Evolutionary conservation across 2,113 vertebrate genomes (phyloP).

Genomic region (Mesocricetus auratus): DNA sequence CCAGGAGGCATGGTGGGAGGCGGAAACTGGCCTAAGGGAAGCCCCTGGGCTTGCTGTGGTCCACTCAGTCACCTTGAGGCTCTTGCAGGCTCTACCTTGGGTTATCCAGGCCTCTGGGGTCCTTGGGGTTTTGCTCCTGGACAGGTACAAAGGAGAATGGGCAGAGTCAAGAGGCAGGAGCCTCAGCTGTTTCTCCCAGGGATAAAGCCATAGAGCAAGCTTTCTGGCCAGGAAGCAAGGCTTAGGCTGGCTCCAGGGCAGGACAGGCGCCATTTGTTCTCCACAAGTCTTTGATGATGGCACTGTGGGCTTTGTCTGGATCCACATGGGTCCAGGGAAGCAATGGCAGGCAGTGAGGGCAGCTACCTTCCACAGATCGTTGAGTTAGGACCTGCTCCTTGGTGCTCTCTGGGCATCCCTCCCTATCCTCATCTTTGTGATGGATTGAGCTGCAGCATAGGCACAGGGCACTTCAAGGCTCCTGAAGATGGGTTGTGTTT

Average conservation of each 20-base stretch:
- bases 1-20: neutral
- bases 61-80: neutral
- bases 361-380: neutral
- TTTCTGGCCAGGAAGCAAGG: neutral
- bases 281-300: neutral
- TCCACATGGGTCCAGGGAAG: rapidly evolving
- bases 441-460: rapidly evolving
- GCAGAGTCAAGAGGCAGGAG: neutral
- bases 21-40: neutral
- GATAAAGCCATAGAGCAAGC: neutral
- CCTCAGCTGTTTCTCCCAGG: neutral
- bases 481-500: neutral
- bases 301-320: neutral
- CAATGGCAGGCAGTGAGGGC: rapidly evolving
- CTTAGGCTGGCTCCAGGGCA: too few species aligned
- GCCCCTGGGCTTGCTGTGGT: rapidly evolving
- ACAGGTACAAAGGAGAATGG: rapidly evolving
- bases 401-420: neutral
- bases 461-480: neutral
- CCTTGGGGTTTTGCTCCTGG: neutral
- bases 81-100: neutral
- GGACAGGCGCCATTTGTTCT: rapidly evolving
- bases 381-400: rapidly evolving
- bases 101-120: neutral
- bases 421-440: neutral